Evolutionary conservation across 2,797 vertebrate species (phyloP).

Genomic region (Pantherophis vulpinus): DNA sequence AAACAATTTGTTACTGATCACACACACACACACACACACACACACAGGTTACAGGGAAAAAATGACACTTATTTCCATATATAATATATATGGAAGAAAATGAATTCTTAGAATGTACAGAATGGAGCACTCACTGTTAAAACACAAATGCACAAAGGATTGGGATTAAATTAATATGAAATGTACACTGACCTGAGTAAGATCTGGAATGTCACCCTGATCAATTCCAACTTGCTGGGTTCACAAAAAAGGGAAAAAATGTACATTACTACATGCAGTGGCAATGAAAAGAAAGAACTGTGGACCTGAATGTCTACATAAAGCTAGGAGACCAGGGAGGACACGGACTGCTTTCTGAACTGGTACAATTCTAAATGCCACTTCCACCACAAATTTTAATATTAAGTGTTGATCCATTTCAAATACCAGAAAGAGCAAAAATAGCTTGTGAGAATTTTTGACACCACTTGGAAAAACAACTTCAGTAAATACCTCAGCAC

Average conservation of each 20-base stretch:
- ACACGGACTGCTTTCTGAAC: conserved; percentile 42
- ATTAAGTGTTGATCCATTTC: background rate
- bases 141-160: conserved; percentile 38
- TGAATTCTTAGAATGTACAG: conserved; percentile 68
- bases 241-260: conserved; percentile 75
- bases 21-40: background rate
- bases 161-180: conserved; percentile 73
- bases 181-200: conserved; percentile 94
- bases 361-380: conserved; percentile 34
- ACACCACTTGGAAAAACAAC: conserved; percentile 10
- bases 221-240: conserved; percentile 97
- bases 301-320: conserved; percentile 33
- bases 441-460: conserved; percentile 2
- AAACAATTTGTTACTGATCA: background rate
- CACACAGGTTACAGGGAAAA: background rate
- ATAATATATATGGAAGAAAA: conserved; percentile 65
- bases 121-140: conserved; percentile 30
- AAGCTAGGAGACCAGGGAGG: conserved; percentile 33
- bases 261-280: conserved; percentile 59
- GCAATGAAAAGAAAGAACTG: conserved; percentile 45
- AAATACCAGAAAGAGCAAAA: background rate
- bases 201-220: conserved; percentile 93
- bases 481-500: background rate
- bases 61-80: conserved; percentile 29
- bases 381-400: background rate